Base-by-base conservation (phyloP, 1,140 invertebrate genomes). In the Micrasema minimum region DNA sequence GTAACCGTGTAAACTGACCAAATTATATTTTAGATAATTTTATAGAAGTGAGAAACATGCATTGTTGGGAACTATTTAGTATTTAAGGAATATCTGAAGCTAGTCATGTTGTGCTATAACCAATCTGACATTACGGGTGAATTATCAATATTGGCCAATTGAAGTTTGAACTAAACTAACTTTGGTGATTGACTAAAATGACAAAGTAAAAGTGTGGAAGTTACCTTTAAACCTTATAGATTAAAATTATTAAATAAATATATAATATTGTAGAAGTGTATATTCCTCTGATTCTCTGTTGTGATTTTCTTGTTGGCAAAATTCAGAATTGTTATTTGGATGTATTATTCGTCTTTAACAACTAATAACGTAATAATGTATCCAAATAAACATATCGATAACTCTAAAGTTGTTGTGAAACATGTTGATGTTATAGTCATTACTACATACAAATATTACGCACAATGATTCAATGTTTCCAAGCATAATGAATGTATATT, bases 291-390 rank as follows among this genome's bases (percentile, higher is more conserved):
- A 70, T 74, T 74, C 64, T 70, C 55, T 57, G 68, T 74, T 74
- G 72, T 74, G 72, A 74, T 74, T 74, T 73, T 74, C 57, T 74
- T 74, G 66, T 74, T 74, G 55, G 70, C 62, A 68, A 55, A 69
- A 71, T 70, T 66, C 66, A 61, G 45, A 70, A 51, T 55, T 71
- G 65, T 72, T 72, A 72, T 59, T 37, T 61, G 11, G 16, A 53
- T 50, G 20, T 62, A 51, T 41, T 43, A 18, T 70, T 72, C 53
- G 68, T 9, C 51, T 74, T 69, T 69, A n/a, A 31, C 7, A 31
- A 4, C 26, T 31, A 31, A 7, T 31, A n/a, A n/a, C n/a, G 3
- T 31, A 31, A 31, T 31, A 31, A 31, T 31, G 7, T 31, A 31
- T 31, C 26, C 26, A 31, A 31, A 31, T 31, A 7, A 7, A 31